A percentile compares a stretch with the other conserved stretches of the same genome.
phyloP scores from a whole-genome alignment of 1,140 invertebrate species.

The Lordiphosa mommai region DNA sequence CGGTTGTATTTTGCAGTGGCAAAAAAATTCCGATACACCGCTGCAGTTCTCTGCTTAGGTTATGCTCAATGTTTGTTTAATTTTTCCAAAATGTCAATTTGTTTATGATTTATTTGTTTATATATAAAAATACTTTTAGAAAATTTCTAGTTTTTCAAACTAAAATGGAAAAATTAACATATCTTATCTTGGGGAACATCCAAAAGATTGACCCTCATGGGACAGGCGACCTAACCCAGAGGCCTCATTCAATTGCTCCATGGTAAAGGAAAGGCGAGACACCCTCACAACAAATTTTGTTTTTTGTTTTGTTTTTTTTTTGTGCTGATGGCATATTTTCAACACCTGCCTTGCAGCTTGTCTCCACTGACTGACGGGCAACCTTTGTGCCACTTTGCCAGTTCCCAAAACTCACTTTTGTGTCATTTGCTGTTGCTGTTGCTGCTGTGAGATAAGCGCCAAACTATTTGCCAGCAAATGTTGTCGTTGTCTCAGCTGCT shows the following conservation, averaged over 20 bases:
- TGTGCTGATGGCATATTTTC: slow-evolving; percentile 58
- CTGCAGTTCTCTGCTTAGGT: too few relatives aligned
- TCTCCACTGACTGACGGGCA: slow-evolving; percentile 51
- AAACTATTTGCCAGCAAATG: slow-evolving; percentile 63
- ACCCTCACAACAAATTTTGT: slow-evolving; percentile 4
- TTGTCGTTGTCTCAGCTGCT: slow-evolving; percentile 51
- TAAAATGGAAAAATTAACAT: too few relatives aligned
- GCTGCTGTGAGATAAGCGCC: slow-evolving; percentile 40
- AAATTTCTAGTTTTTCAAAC: too few relatives aligned
- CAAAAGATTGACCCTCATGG: slow-evolving; percentile 1
- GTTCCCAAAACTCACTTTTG: slow-evolving; percentile 76
- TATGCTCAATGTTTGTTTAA: too few relatives aligned
- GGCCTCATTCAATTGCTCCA: neutral
- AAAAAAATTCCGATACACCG: too few relatives aligned
- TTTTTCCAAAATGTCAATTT: too few relatives aligned
- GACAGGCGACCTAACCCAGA: slow-evolving; percentile 9
- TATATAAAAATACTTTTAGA: too few relatives aligned
- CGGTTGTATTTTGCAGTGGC: too few relatives aligned
- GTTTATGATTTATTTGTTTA: too few relatives aligned
- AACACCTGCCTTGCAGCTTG: slow-evolving; percentile 60
- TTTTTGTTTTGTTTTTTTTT: neutral
- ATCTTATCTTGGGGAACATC: too few relatives aligned
- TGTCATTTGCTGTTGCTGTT: slow-evolving; percentile 52
- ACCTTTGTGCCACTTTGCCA: slow-evolving; percentile 76
- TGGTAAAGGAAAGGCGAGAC: too few relatives aligned